A percentile compares a stretch with the other conserved stretches of the same genome.
Evolutionary conservation across 1,140 invertebrate genomes (phyloP).

Genomic region (Drosophila arizonae): DNA sequence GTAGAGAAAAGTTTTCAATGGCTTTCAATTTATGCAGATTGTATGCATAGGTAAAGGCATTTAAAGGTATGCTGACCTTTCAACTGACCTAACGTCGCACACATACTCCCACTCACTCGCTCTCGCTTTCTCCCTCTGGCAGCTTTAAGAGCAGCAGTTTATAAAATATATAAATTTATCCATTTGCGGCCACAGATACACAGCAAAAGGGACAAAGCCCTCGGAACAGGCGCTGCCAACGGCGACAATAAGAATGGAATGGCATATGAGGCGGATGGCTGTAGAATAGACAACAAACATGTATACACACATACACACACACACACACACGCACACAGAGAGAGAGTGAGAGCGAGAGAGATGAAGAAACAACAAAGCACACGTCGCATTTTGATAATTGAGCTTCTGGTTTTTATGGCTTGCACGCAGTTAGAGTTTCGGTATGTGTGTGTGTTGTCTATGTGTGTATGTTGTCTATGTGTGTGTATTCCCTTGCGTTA

Average conservation of each 20-base stretch:
- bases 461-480: slow-evolving; percentile 6
- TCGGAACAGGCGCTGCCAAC: slow-evolving; percentile 19
- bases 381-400: slow-evolving; percentile 79
- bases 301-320: slow-evolving; percentile 1
- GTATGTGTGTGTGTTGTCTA: background rate
- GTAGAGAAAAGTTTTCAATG: slow-evolving; percentile 34
- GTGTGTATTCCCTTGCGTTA: slow-evolving; percentile 7
- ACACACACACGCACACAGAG: slow-evolving; percentile 7
- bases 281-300: slow-evolving; percentile 18
- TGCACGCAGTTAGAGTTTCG: slow-evolving; percentile 63
- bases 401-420: slow-evolving; percentile 78
- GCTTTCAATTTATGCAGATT: slow-evolving; percentile 61
- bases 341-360: background rate
- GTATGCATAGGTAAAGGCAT: slow-evolving; percentile 56
- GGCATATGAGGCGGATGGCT: slow-evolving; percentile 17
- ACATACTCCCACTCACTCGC: background rate
- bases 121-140: background rate
- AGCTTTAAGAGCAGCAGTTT: slow-evolving; percentile 55
- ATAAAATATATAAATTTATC: slow-evolving; percentile 81
- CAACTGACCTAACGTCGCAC: slow-evolving; percentile 23
- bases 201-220: slow-evolving; percentile 65
- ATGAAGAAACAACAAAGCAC: slow-evolving; percentile 52
- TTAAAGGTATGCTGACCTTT: slow-evolving; percentile 53
- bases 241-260: slow-evolving; percentile 23
- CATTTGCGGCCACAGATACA: slow-evolving; percentile 70